Evolutionary conservation across 2,888 invertebrate genomes (phyloP).

Genomic region (Phaedon cochleariae): DNA sequence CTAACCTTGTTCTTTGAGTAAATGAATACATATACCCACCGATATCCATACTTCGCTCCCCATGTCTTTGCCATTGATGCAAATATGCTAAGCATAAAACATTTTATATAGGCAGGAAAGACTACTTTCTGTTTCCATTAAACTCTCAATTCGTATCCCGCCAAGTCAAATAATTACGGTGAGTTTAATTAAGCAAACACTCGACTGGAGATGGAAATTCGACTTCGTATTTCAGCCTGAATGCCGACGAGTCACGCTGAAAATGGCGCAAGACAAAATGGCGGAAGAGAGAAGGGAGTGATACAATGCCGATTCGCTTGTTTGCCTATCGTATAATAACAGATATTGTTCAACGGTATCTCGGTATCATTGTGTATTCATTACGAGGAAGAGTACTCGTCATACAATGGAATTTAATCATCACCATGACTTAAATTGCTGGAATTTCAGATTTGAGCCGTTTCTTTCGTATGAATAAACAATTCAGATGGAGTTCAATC

Average conservation of each 20-base stretch:
- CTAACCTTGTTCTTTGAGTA: too few species aligned
- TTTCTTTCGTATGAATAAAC: too few species aligned
- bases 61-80: too few species aligned
- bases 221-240: constrained; percentile 25
- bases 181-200: constrained; percentile 13
- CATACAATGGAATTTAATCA: too few species aligned
- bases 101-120: too few species aligned
- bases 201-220: constrained; percentile 2
- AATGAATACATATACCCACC: too few species aligned
- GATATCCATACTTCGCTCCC: too few species aligned
- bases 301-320: not conserved
- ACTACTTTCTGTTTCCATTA: not conserved
- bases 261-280: constrained; percentile 46
- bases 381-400: too few species aligned
- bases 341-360: not conserved
- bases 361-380: not conserved
- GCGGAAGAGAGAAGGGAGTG: constrained; percentile 44
- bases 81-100: too few species aligned
- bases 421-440: too few species aligned
- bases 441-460: too few species aligned
- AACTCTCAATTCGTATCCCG: not conserved
- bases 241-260: not conserved
- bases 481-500: too few species aligned
- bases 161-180: not conserved
- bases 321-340: constrained; percentile 23